Evolutionary conservation across 2,113 vertebrate species (phyloP), one percentile per base, ranked within the genome.

Genomic region (Anhinga rufa): DNA sequence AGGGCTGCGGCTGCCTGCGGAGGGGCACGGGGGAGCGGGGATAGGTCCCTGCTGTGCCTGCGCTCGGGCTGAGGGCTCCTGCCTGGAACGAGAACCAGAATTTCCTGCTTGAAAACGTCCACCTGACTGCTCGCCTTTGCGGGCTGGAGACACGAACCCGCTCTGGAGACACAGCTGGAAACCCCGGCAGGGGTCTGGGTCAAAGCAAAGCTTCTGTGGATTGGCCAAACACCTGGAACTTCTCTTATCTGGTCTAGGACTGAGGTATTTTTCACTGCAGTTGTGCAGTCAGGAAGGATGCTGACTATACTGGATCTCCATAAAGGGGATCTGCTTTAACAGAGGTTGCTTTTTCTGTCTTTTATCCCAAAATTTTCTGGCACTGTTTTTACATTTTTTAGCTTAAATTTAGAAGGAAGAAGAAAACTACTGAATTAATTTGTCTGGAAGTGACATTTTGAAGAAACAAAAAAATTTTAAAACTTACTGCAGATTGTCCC

Each of bases 291-390:
- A 1, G 9, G 57, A 9, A 38, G 57, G 65, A n/a, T 8, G 17
- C 17, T 4, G 52, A 25, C 9, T 20, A 0, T 1, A 4, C 7
- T 34, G 20, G 9, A 10, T 32, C 60, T 5, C 7, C 19, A 4
- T 9, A 36, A 4, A 8, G 2, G 29, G 75, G 28, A 52, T 52
- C 48, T 52, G 55, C 6, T 49, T 66, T 24, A 21, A 13, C 1
- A 16, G 46, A 48, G 8, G 16, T 9, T 3, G 21, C 15, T 60
- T 32, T 28, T 9, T 14, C 5, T 28, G 29, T 26, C 21, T 68
- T 49, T 48, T 12, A 42, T 14, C 44, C 74, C 64, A 1, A 8
- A 12, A 12, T 44, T 26, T 60, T 46, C 64, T 9, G 6, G 58
- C 19, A 21, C 12, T 13, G 2, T 15, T 64, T 78, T 40, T 29